Evolutionary conservation across 2,888 invertebrate species (phyloP), one percentile per base, ranked within the genome.

Genomic region (Zygaena filipendulae): DNA sequence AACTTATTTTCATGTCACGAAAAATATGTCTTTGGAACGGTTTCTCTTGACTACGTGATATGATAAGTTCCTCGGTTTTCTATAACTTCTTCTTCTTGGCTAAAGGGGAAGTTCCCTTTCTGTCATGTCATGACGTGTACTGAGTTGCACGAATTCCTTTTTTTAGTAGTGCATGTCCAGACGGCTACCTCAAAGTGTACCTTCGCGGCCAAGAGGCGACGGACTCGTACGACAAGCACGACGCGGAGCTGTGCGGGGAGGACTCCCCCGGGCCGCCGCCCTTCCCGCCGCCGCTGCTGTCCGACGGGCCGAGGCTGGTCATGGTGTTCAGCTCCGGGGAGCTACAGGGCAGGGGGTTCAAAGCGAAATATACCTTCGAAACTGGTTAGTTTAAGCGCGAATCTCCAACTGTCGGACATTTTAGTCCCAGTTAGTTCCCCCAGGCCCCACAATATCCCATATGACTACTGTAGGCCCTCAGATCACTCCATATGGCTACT

Each of bases 281-380:
- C 30, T 85, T 87, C 54, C 93, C 94, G n/a, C 84, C 87, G 29
- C 84, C 87, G 21, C 87, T 95, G 36, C 86, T 91, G 35, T 95
- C 95, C 28, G 92, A 94, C 61, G 95, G 96, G 2, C 96, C 97
- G 3, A 84, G 96, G 27, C 85, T 97, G 38, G 92, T 96, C 23
- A 91, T 97, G 87, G 92, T 96, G 26, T 96, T 97, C 71, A 94
- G 94, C 66, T 95, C 95, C 29, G 95, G 95, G 2, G 93, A 95
- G 53, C 81, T 89, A 31, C 92, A 91, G 67, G 97, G 96, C 5
- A 83, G 89, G 25, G 95, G 96, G 32, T 96, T 97, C 62, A 95
- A 95, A 63, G 93, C 92, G 45, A 87, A 85, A 68, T 94, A 90
- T 62, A 85, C 87, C 25, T 92, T 92, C 68, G 88, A 91, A 81